Conservation (phyloP, 1,140 invertebrate species). For the Hypothenemus hampei region DNA sequence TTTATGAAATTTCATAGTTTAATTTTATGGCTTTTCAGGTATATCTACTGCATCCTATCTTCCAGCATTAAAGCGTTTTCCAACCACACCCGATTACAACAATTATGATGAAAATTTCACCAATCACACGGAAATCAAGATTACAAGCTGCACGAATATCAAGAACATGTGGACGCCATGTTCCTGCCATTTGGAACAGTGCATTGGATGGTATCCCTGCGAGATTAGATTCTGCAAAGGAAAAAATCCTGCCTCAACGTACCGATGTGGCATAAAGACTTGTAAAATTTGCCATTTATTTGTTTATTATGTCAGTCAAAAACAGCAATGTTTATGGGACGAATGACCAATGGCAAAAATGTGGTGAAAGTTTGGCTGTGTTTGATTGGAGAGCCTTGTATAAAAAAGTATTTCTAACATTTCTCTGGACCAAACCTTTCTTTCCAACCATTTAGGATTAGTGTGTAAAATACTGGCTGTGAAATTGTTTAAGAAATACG, state of each 20-base stretch:
- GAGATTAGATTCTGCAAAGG: constrained; percentile 91
- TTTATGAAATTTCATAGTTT: too few relatives aligned
- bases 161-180: constrained; percentile 66
- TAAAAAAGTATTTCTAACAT: too few relatives aligned
- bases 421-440: too few relatives aligned
- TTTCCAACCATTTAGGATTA: too few relatives aligned
- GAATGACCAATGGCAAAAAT: too few relatives aligned
- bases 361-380: too few relatives aligned
- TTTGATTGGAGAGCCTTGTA: too few relatives aligned
- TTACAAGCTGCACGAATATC: constrained; percentile 57
- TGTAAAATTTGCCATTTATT: constrained; percentile 86
- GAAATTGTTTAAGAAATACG: too few relatives aligned
- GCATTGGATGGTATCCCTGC: constrained; percentile 87
- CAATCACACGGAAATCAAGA: constrained; percentile 32
- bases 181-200: constrained; percentile 75
- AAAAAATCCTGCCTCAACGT: constrained; percentile 55
- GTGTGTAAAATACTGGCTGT: too few relatives aligned
- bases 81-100: constrained; percentile 42
- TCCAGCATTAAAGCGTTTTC: constrained; percentile 54
- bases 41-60: constrained; percentile 52
- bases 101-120: constrained; percentile 39
- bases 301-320: constrained; percentile 75
- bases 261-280: constrained; percentile 92
- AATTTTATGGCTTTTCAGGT: constrained; percentile 51
- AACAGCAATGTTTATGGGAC: constrained; percentile 84